Evolutionary conservation across 2,888 invertebrate species (phyloP).

Genomic region (Hirtodrosophila confusa): DNA sequence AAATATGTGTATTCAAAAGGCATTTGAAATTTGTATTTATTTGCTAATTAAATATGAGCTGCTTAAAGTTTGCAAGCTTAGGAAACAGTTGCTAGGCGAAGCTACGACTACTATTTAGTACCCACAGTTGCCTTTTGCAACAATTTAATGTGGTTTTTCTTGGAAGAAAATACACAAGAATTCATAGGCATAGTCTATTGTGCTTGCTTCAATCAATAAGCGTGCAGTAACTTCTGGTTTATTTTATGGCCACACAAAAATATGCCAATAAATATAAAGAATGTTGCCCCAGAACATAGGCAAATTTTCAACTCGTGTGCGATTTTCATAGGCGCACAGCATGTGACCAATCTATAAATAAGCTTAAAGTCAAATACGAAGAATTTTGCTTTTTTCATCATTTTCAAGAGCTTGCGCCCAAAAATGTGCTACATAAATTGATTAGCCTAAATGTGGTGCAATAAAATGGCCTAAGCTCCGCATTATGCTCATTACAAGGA

Average conservation of each 20-base stretch:
- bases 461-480: constrained; percentile 50
- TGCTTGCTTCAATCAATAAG: too few relatives aligned
- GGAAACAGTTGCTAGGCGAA: too few relatives aligned
- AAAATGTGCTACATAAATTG: constrained; percentile 54
- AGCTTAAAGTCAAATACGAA: constrained; percentile 27
- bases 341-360: constrained; percentile 35
- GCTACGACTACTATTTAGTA: too few relatives aligned
- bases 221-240: constrained; percentile 5
- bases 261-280: not conserved
- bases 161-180: too few relatives aligned
- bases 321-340: constrained; percentile 38
- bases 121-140: too few relatives aligned
- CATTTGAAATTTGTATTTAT: too few relatives aligned
- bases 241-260: constrained; percentile 11
- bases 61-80: too few relatives aligned
- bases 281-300: too few relatives aligned
- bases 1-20: too few relatives aligned
- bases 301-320: constrained; percentile 29
- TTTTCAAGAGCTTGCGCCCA: not conserved
- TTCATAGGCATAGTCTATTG: too few relatives aligned
- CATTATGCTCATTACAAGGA: constrained; percentile 58
- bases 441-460: constrained; percentile 48
- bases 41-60: too few relatives aligned
- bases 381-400: constrained; percentile 39
- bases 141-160: too few relatives aligned